These are phyloP conservation scores for Semotilus atromaculatus DNA, from an alignment of 2,797 vertebrate species.

Conservation along the genomic window DNA sequence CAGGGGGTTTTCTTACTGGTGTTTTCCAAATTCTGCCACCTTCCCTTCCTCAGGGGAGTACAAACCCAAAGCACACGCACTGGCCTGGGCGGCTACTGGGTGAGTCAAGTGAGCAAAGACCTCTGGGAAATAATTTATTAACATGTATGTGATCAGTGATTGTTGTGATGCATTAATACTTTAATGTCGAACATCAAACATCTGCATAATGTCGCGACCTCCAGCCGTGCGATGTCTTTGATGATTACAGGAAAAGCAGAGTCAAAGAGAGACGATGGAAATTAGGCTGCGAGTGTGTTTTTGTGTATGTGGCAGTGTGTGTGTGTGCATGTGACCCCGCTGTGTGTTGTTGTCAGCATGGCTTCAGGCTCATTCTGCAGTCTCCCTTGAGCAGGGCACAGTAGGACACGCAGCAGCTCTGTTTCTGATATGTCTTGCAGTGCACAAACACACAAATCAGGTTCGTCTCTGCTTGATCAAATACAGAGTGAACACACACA, in stretches of 20 bases:
- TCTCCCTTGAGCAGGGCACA: constrained; percentile 79
- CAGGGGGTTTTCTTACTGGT: constrained; percentile 94
- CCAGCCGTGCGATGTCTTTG: constrained; percentile 8
- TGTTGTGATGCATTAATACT: background rate
- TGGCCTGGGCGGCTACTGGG: constrained; percentile 96
- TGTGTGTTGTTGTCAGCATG: constrained; percentile 70
- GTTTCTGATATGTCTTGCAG: constrained; percentile 52
- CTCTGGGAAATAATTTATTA: constrained; percentile 5
- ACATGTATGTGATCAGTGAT: background rate
- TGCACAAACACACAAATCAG: constrained; percentile 26
- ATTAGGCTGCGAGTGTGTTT: constrained; percentile 51
- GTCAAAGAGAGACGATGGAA: constrained; percentile 11
- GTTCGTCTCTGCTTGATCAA: constrained; percentile 30
- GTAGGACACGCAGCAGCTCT: constrained; percentile 64
- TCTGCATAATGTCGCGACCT: constrained; percentile 14
- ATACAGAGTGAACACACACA: constrained; percentile 10
- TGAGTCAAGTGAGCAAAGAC: constrained; percentile 70
- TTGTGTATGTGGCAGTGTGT: constrained; percentile 47
- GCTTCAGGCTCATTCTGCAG: constrained; percentile 74
- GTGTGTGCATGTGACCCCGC: constrained; percentile 65
- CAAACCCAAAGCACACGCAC: constrained; percentile 95
- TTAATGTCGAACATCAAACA: constrained; percentile 45
- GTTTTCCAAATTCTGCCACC: constrained; percentile 92
- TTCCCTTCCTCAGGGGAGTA: constrained; percentile 92
- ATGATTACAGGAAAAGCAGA: constrained; percentile 38